Conservation (phyloP, 2,888 invertebrate species). For the Endotricha flammealis region DNA sequence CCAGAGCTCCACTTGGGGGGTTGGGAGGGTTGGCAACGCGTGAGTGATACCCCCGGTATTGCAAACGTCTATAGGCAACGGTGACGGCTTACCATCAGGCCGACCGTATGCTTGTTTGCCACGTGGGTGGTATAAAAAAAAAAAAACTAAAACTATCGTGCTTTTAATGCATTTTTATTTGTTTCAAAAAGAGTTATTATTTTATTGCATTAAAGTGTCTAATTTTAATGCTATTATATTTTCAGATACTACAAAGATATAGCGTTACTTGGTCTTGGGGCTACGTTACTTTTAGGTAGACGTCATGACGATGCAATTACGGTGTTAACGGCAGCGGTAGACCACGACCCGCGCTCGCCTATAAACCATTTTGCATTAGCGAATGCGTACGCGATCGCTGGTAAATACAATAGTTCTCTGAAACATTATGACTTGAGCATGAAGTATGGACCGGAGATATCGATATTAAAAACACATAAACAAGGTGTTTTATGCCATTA, state of each 20-base stretch:
- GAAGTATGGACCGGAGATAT: constrained; percentile 80
- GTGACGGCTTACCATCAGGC: too few species aligned
- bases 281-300: constrained; percentile 83
- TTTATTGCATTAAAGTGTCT: too few species aligned
- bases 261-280: constrained; percentile 84
- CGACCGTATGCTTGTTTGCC: too few species aligned
- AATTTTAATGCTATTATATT: constrained; percentile 9
- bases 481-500: constrained; percentile 83
- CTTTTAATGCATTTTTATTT: too few species aligned
- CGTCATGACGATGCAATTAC: constrained; percentile 84
- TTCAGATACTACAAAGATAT: constrained; percentile 78
- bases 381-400: constrained; percentile 83
- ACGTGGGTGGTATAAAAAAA: too few species aligned
- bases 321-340: constrained; percentile 84
- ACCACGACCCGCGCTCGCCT: constrained; percentile 81
- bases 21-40: too few species aligned
- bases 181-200: too few species aligned
- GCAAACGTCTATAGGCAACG: too few species aligned
- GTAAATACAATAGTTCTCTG: constrained; percentile 84
- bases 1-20: too few species aligned
- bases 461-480: constrained; percentile 79
- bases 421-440: constrained; percentile 79
- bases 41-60: too few species aligned
- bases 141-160: too few species aligned
- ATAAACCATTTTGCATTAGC: constrained; percentile 83